Conservation (phyloP, 2,888 invertebrate species). For the Dermolepida albohirtum region DNA sequence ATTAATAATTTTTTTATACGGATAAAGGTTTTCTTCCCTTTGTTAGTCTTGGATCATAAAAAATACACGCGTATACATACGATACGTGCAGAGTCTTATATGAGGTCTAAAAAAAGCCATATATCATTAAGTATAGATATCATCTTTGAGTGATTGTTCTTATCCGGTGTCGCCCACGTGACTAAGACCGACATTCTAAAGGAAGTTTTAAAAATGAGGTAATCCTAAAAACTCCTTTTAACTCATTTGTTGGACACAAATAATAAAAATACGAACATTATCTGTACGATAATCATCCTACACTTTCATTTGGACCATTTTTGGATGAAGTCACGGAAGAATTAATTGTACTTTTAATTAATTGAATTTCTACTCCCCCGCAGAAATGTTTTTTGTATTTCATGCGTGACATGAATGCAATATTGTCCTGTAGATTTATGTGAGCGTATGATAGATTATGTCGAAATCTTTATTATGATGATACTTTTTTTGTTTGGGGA, state of each 20-base stretch:
- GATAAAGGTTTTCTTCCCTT: conserved; percentile 25
- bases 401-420: neutral
- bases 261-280: conserved; percentile 35
- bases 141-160: conserved; percentile 30
- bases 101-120: conserved; percentile 21
- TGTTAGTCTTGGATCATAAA: conserved; percentile 18
- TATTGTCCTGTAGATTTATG: too few relatives aligned
- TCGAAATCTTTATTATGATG: too few relatives aligned
- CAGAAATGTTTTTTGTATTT: neutral
- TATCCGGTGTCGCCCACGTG: conserved; percentile 27
- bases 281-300: conserved; percentile 22
- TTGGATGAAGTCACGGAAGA: conserved; percentile 13
- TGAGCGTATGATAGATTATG: too few relatives aligned
- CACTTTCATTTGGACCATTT: conserved; percentile 8
- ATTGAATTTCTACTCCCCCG: conserved; percentile 25
- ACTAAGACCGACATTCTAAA: conserved; percentile 6
- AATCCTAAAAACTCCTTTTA: conserved; percentile 31
- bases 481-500: too few relatives aligned
- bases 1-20: conserved; percentile 26
- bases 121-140: conserved; percentile 31
- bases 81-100: conserved; percentile 2
- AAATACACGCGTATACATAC: conserved; percentile 1
- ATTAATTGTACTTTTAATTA: conserved; percentile 28
- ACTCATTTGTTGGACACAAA: conserved; percentile 32
- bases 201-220: conserved; percentile 41